A percentile compares a stretch with the other conserved stretches of the same genome.
phyloP scores from a whole-genome alignment of 2,113 vertebrate species.

The Lepus europaeus region DNA sequence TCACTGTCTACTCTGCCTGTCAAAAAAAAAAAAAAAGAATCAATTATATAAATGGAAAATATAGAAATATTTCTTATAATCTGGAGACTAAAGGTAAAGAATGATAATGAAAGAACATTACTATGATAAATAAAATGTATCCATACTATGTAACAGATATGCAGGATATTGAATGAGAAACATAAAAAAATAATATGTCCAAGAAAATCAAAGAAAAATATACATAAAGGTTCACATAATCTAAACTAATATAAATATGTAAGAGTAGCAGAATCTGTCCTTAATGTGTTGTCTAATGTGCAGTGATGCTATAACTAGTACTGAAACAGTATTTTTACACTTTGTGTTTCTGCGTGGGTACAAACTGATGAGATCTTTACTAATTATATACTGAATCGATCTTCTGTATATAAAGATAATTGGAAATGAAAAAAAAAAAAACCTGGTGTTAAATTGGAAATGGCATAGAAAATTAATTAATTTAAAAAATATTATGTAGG shows the following conservation, averaged over 20 bases:
- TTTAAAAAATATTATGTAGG: no score
- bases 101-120: not conserved
- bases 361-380: no score
- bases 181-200: not conserved
- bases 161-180: not conserved
- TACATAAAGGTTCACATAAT: not conserved
- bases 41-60: not conserved
- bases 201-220: not conserved
- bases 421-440: no score
- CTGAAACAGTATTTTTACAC: no score
- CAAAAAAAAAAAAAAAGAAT: not conserved
- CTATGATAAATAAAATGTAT: not conserved
- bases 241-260: not conserved
- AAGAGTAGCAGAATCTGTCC: not conserved
- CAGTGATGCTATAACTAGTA: not conserved
- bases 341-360: no score
- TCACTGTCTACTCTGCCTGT: no score
- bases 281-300: no score
- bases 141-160: not conserved
- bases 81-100: not conserved
- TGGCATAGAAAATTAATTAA: no score
- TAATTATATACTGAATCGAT: no score
- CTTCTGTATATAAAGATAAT: no score
- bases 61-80: not conserved
- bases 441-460: no score